Evolutionary conservation across 2,113 vertebrate species (phyloP).

Genomic region (Caretta caretta): DNA sequence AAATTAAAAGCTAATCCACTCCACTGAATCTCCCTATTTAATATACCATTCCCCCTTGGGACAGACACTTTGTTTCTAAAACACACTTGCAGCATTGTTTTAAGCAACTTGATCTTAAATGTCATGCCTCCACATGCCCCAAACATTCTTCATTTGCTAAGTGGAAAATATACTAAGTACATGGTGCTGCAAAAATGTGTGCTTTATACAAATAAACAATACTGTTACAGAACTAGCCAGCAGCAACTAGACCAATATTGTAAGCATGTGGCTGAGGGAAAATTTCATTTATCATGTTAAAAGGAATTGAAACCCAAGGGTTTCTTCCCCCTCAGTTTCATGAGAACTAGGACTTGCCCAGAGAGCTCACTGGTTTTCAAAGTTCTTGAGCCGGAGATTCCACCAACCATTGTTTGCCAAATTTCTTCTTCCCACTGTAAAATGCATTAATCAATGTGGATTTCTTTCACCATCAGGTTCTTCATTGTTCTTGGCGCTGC

Average conservation of each 20-base stretch:
- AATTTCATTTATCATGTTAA: not conserved
- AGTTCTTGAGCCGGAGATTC: not conserved
- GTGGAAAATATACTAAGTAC: not conserved
- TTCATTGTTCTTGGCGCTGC: not conserved
- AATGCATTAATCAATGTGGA: not conserved
- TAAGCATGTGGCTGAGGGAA: not conserved
- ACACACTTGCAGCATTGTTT: not conserved
- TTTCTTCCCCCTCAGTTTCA: not conserved
- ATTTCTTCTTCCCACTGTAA: not conserved
- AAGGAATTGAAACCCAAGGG: not conserved
- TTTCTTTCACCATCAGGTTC: not conserved
- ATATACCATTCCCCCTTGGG: not conserved
- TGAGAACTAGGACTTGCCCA: not conserved
- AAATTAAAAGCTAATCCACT: not conserved
- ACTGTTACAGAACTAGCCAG: not conserved
- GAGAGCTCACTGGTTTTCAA: not conserved
- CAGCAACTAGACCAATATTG: not conserved
- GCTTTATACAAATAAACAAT: not conserved
- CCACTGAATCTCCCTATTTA: not conserved
- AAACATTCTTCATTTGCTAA: conserved; percentile 8
- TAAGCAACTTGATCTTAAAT: not conserved
- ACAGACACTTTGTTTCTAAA: not conserved
- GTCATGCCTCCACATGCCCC: not conserved
- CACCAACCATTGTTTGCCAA: not conserved
- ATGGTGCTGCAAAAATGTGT: not conserved